Percentiles rank a stretch among this genome's conserved stretches.
These are phyloP conservation scores for Morone saxatilis DNA, from an alignment of 2,113 vertebrate species.

Conservation along the genomic window DNA sequence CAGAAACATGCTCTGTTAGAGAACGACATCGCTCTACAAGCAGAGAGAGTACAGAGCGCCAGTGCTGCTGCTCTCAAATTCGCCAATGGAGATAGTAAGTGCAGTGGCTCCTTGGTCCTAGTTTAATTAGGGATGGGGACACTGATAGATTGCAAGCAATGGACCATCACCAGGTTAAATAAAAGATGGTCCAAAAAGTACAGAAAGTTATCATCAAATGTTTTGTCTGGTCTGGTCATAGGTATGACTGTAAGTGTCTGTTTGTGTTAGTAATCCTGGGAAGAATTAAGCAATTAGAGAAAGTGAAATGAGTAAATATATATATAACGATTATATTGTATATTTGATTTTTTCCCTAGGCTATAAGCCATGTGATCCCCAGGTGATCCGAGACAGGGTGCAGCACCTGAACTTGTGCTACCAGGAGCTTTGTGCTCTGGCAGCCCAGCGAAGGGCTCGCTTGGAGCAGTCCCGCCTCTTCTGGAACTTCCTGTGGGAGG, in stretches of 20 bases:
- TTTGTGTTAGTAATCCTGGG: neutral
- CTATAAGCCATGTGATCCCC: slow-evolving; percentile 96
- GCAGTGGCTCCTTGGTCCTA: neutral
- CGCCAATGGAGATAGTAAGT: slow-evolving; percentile 89
- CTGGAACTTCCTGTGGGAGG: slow-evolving; percentile 97
- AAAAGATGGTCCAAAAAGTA: neutral
- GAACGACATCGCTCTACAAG: slow-evolving; percentile 92
- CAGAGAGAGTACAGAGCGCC: slow-evolving; percentile 89
- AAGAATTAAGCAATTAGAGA: neutral
- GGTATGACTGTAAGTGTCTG: neutral
- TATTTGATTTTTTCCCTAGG: slow-evolving; percentile 74
- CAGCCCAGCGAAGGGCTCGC: slow-evolving; percentile 85
- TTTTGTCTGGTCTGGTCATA: neutral
- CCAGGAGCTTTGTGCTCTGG: slow-evolving; percentile 88
- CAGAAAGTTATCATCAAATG: neutral
- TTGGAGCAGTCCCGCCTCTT: slow-evolving; percentile 92
- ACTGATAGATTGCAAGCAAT: neutral
- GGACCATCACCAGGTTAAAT: neutral
- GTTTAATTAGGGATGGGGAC: neutral
- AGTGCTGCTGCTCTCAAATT: slow-evolving; percentile 89
- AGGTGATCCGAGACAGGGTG: slow-evolving; percentile 93
- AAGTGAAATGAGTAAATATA: neutral
- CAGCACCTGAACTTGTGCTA: slow-evolving; percentile 92
- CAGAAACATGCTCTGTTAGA: slow-evolving; percentile 94
- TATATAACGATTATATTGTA: neutral